Conservation (phyloP, 2,888 invertebrate genomes). For the Serripes groenlandicus region DNA sequence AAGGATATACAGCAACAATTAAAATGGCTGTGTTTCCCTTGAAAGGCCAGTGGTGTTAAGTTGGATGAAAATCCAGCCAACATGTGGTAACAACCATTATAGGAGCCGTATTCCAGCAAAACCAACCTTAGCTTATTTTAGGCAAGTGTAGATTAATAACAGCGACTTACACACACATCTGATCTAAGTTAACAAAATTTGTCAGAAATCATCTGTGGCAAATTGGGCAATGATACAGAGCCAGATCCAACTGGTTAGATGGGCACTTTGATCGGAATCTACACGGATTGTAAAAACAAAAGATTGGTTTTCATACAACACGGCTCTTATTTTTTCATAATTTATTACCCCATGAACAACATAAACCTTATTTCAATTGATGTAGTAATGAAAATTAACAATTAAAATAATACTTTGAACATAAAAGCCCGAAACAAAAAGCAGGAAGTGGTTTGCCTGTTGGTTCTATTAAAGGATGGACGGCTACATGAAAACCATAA, state of each 20-base stretch:
- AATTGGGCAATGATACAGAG: too few relatives aligned
- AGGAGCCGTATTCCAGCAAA: too few relatives aligned
- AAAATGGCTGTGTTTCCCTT: conserved; percentile 8
- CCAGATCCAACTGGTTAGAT: too few relatives aligned
- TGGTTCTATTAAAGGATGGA: not conserved
- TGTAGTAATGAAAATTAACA: conserved; percentile 48
- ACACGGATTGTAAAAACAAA: too few relatives aligned
- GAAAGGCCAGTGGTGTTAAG: conserved; percentile 17
- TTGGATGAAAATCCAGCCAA: conserved; percentile 5
- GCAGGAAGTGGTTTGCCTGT: conserved; percentile 43
- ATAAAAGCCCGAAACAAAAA: conserved; percentile 26
- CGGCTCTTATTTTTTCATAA: conserved; percentile 8
- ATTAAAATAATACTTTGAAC: conserved; percentile 52
- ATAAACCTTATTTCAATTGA: conserved; percentile 46
- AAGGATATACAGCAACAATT: conserved; percentile 1
- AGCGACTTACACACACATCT: too few relatives aligned
- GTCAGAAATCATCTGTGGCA: too few relatives aligned
- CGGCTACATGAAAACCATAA: not conserved
- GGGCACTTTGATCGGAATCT: too few relatives aligned
- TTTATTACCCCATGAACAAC: conserved; percentile 42
- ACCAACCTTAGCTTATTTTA: too few relatives aligned
- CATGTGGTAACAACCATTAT: conserved; percentile 5
- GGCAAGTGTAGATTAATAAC: too few relatives aligned
- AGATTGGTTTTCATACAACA: too few relatives aligned
- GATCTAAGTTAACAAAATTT: too few relatives aligned